These are phyloP conservation scores for Thymelicus lineola DNA, from an alignment of 2,888 invertebrate species.

Conservation along the genomic window DNA sequence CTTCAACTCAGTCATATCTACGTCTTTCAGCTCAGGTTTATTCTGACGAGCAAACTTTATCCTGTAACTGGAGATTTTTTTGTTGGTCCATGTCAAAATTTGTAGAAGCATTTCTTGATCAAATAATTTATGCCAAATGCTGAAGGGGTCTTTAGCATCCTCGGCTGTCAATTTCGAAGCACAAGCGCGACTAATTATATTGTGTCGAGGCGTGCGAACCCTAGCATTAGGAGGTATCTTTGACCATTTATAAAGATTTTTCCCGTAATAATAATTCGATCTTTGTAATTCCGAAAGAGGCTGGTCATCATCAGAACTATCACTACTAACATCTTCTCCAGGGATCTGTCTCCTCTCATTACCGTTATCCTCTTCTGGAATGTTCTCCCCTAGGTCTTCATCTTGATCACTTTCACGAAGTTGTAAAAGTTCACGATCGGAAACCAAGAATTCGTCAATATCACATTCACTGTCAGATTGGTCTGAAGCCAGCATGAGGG, in stretches of 20 bases:
- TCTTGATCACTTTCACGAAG: constrained; percentile 42
- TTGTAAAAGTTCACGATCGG: constrained; percentile 40
- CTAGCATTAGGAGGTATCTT: not conserved
- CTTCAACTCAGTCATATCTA: too few species aligned
- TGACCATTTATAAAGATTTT: constrained; percentile 1
- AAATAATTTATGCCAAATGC: too few species aligned
- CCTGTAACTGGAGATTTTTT: too few species aligned
- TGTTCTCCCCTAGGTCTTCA: constrained; percentile 41
- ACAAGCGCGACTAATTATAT: too few species aligned
- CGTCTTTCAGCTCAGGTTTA: too few species aligned
- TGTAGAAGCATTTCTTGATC: too few species aligned
- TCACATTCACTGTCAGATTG: constrained; percentile 43
- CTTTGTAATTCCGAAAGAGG: constrained; percentile 39
- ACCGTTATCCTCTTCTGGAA: constrained; percentile 34
- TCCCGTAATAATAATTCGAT: constrained; percentile 21
- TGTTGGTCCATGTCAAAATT: too few species aligned
- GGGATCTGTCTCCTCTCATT: constrained; percentile 33
- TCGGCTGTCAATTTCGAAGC: not conserved
- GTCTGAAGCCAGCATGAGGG: too few species aligned
- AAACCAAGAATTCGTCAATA: constrained; percentile 41
- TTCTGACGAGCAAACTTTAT: too few species aligned
- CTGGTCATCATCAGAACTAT: constrained; percentile 41
- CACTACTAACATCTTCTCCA: constrained; percentile 37
- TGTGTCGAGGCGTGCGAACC: not conserved
- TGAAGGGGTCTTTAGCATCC: constrained; percentile 7